Base-by-base conservation (phyloP, 2,797 vertebrate genomes). In the Sparus aurata region DNA sequence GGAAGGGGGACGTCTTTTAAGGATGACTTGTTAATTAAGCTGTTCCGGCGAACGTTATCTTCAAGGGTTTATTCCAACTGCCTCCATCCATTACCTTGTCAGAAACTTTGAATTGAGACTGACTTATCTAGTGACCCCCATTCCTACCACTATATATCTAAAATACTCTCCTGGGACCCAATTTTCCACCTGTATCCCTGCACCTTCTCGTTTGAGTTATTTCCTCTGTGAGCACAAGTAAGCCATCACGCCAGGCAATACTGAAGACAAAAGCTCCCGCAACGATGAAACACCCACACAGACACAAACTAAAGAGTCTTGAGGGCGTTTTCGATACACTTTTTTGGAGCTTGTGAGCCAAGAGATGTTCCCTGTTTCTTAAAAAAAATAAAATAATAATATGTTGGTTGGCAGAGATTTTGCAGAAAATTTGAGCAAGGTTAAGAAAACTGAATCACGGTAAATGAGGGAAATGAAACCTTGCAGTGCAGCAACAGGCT, bases 61-160 rank as follows among this genome's bases (percentile, higher is more conserved):
- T 74, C 38, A 49, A 68, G 23, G 63, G 17, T 20, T 66, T 57
- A 75, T 27, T 54, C 38, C 50, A 75, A 43, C 66, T 64, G 53
- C 73, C 25, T 65, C 69, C 68, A 83, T 85, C 81, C 62, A 72
- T 90, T 84, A 82, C 68, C 71, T 72, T 90, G 77, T 89, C 80
- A 91, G 73, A 88, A 88, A 89, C 82, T 82, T 87, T 85, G 76
- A 75, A 89, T 83, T 85, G 81, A 87, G 89, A 89, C 77, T 73
- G 81, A 92, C 75, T 92, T 67, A 87, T 81, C 70, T 53, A 46
- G 68, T 61, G 68, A 79, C 81, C 73, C 54, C 38, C 77, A 43
- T 12, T 83, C 57, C 49, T 52, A 78, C 85, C 69, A 62, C 75
- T 71, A 75, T 73, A 83, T 81, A 83, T 82, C 82, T 79, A 55